These are phyloP conservation scores for Antennarius striatus DNA, from an alignment of 2,113 vertebrate species.

Conservation along the genomic window DNA sequence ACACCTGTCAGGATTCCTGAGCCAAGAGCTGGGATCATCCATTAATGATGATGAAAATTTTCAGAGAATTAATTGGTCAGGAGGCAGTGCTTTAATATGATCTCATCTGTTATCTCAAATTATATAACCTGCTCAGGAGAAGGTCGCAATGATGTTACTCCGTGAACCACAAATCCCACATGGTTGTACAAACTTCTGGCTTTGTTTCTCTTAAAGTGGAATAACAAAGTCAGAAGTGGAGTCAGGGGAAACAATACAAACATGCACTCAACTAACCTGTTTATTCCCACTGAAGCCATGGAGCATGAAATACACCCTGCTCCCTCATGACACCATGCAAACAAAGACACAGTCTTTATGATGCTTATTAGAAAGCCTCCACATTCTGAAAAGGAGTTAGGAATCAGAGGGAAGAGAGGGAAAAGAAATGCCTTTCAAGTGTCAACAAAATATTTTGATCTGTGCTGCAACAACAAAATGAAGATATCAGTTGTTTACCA, in stretches of 20 bases:
- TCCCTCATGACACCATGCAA: slow-evolving; percentile 35
- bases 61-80: too few species aligned
- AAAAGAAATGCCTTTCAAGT: slow-evolving; percentile 2
- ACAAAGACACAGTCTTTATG: slow-evolving; percentile 37
- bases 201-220: slow-evolving; percentile 11
- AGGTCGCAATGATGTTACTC: too few species aligned
- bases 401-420: neutral
- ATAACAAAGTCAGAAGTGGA: slow-evolving; percentile 28
- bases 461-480: neutral
- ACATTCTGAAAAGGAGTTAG: slow-evolving; percentile 15
- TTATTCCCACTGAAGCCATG: slow-evolving; percentile 44
- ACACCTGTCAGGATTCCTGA: too few species aligned
- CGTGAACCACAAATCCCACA: neutral
- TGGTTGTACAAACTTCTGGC: neutral
- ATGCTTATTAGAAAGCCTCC: slow-evolving; percentile 46
- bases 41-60: too few species aligned
- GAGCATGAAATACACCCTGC: slow-evolving; percentile 50
- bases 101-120: too few species aligned
- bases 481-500: too few species aligned
- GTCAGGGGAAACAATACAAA: slow-evolving; percentile 27
- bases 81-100: too few species aligned
- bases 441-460: slow-evolving; percentile 37
- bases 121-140: too few species aligned
- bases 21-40: too few species aligned
- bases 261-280: slow-evolving; percentile 38